A percentile compares a stretch with the other conserved stretches of the same genome.
Conservation (phyloP, 2,113 vertebrate genomes). For the Mastomys coucha region DNA sequence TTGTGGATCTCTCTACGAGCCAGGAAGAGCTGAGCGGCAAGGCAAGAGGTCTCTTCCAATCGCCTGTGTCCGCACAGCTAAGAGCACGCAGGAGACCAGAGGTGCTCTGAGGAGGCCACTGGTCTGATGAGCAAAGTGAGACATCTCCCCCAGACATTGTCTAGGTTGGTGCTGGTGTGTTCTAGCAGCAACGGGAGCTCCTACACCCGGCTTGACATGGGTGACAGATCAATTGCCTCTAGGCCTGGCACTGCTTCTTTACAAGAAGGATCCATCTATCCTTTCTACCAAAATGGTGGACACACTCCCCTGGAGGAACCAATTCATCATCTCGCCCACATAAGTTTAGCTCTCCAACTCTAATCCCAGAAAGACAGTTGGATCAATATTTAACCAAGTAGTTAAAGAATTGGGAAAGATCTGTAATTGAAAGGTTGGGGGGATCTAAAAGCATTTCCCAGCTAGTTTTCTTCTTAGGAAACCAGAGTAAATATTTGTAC, state of each 20-base stretch:
- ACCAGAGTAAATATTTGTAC: neutral
- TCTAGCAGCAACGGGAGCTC: neutral
- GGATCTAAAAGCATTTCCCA: neutral
- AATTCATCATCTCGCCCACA: neutral
- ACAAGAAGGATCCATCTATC: neutral
- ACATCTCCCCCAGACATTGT: neutral
- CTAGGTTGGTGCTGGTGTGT: neutral
- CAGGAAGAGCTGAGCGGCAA: neutral
- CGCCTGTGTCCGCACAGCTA: neutral
- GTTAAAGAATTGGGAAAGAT: neutral
- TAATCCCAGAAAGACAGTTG: neutral
- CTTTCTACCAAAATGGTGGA: neutral
- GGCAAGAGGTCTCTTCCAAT: neutral
- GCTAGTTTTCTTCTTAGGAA: neutral
- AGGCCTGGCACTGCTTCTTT: neutral
- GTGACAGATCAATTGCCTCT: neutral
- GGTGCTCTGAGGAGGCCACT: neutral
- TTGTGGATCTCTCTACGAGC: neutral
- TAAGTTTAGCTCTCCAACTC: neutral
- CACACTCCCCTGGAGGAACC: neutral
- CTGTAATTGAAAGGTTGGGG: slow-evolving; percentile 1
- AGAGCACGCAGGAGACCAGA: neutral
- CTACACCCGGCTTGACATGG: neutral
- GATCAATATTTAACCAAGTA: slow-evolving; percentile 67
- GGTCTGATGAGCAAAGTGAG: neutral